phyloP scores from a whole-genome alignment of 2,797 vertebrate genomes.

The Pangasius mekongensis region DNA sequence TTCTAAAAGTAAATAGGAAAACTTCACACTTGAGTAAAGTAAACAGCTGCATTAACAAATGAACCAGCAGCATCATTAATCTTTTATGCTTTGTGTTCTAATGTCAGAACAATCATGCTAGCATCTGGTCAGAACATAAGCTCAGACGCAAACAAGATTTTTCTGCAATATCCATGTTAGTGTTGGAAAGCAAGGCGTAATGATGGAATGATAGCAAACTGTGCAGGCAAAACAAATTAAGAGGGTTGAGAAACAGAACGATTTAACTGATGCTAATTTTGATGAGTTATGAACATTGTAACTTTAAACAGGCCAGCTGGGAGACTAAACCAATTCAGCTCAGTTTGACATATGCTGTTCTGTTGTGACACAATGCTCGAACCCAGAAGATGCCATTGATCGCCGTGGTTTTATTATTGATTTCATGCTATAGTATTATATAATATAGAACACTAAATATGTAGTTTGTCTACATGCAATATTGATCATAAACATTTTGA shows the following conservation, averaged over 20 bases:
- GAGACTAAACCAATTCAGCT: constrained; percentile 23
- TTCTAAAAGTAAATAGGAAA: constrained; percentile 38
- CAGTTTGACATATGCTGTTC: background rate
- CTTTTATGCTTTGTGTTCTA: constrained; percentile 12
- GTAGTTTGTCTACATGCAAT: background rate
- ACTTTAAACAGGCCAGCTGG: constrained; percentile 52
- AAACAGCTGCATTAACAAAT: constrained; percentile 59
- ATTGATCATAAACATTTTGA: background rate
- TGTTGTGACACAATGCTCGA: background rate
- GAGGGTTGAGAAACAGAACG: constrained; percentile 49
- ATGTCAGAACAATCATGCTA: constrained; percentile 11
- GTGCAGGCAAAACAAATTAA: constrained; percentile 39
- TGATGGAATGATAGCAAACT: constrained; percentile 40
- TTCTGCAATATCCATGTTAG: constrained; percentile 24
- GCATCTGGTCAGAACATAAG: constrained; percentile 38
- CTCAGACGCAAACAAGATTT: constrained; percentile 28
- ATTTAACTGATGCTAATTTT: constrained; percentile 54
- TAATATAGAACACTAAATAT: background rate
- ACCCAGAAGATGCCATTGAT: constrained; percentile 9
- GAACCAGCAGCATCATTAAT: constrained; percentile 51
- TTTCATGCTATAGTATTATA: background rate
- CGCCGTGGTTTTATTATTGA: background rate
- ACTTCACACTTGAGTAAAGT: constrained; percentile 49
- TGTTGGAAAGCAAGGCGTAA: constrained; percentile 28
- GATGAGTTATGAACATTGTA: constrained; percentile 54